Percentiles rank a stretch among this genome's conserved stretches.
phyloP scores from a whole-genome alignment of 1,140 invertebrate genomes.

The Matsumurasca onukii region DNA sequence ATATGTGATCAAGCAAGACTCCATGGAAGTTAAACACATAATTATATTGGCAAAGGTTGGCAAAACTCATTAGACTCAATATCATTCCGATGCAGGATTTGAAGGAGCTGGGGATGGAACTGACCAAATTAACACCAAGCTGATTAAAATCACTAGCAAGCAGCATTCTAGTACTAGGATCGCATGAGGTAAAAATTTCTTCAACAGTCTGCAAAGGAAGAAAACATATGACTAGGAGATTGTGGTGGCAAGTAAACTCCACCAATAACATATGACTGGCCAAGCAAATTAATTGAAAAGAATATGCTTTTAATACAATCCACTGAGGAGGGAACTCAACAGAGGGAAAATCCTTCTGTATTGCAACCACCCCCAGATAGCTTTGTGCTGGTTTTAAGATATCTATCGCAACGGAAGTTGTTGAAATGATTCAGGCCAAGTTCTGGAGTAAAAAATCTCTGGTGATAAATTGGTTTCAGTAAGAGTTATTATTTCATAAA shows the following conservation, averaged over 20 bases:
- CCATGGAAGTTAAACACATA: not conserved
- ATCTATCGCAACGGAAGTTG: not conserved
- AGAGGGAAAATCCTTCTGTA: not conserved
- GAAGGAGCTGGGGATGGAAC: not conserved
- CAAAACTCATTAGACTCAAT: not conserved
- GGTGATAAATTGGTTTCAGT: constrained; percentile 18
- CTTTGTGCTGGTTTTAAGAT: not conserved
- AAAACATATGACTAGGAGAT: not conserved
- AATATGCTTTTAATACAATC: not conserved
- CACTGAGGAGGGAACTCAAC: not conserved
- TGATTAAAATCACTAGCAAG: not conserved
- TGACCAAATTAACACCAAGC: not conserved
- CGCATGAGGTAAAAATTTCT: not conserved
- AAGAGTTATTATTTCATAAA: not conserved
- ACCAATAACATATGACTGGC: not conserved
- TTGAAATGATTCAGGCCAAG: not conserved
- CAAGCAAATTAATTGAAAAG: not conserved
- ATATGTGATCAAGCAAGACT: not conserved
- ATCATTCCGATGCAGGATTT: not conserved
- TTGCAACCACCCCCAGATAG: not conserved
- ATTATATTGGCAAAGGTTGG: not conserved
- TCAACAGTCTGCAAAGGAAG: not conserved
- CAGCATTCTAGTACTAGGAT: not conserved
- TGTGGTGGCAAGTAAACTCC: not conserved
- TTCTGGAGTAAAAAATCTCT: not conserved